Conservation (phyloP, 2,113 vertebrate genomes). For the Grantiella picta region DNA sequence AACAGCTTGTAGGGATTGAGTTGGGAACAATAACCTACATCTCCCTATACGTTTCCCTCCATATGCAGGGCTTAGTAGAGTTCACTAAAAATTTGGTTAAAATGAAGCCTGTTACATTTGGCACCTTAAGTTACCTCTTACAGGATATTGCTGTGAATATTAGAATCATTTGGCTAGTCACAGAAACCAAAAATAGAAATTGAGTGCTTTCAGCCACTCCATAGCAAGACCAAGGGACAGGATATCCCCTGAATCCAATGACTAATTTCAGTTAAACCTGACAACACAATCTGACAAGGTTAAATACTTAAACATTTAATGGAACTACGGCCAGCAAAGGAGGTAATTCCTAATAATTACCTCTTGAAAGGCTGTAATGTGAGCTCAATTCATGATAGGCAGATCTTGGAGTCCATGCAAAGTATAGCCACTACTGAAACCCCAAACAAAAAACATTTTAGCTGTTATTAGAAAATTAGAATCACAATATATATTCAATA, state of each 20-base stretch:
- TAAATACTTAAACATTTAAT: neutral
- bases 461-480: rapidly evolving
- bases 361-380: neutral
- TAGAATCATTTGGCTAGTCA: neutral
- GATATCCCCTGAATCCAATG: neutral
- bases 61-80: neutral
- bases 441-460: neutral
- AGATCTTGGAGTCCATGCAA: neutral
- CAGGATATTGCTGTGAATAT: neutral
- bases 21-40: neutral
- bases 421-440: neutral
- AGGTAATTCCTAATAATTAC: neutral
- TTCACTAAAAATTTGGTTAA: neutral
- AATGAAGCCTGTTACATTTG: neutral
- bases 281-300: neutral
- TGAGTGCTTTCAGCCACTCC: neutral
- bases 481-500: neutral
- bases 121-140: neutral
- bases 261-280: neutral
- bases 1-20: neutral
- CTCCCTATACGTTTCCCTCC: neutral
- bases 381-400: neutral
- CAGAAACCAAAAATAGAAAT: neutral
- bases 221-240: neutral
- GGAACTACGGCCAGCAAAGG: neutral